Base-by-base conservation (phyloP, 1,140 invertebrate genomes). In the Acromyrmex charruanus region DNA sequence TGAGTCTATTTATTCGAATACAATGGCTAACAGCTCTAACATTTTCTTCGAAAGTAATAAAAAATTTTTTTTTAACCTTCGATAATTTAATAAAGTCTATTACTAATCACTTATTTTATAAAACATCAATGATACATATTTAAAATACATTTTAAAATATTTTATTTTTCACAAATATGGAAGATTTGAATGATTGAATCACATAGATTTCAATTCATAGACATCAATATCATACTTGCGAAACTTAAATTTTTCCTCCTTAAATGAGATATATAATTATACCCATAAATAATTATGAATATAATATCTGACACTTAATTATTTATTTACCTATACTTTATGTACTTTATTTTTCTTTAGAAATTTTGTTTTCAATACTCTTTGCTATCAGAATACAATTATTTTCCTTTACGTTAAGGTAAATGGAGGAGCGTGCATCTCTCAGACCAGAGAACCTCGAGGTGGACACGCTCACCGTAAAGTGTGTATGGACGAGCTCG, bases 401-500 rank as follows among this genome's bases (percentile, higher is more conserved):
- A 4, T 53, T 39, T 55, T 35, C 31, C 10, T n/a, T 58, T 21
- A 55, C 31, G 16, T 71, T 14, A 71, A 71, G 31, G 18, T 39
- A 14, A 58, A n/a, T 25, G 9, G 14, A 71, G 35, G 35, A 79
- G 7, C 18, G 61, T 18, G n/a, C 31, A 31, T 72, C 51, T n/a
- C 28, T 2, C 77, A 51, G 59, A 44, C 6, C 25, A 7, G 77
- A 77, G 18, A 21, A 44, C 16, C 63, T n/a, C n/a, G 51, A 35
- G 59, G 16, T 71, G 66, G 79, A 81, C 66, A 39, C 21, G 51
- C 21, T 69, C 28, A 59, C 14, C 53, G 53, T 61, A 44, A 66
- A 66, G 18, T 44, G 18, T 44, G 7, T 79, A 28, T 25, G 77
- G 77, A 80, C 72, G 88, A 80, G 81, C 80, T 87, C 84, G 74